Evolutionary conservation across 1,140 invertebrate species (phyloP), one percentile per base, ranked within the genome.

Genomic region (Marisa cornuarietis): DNA sequence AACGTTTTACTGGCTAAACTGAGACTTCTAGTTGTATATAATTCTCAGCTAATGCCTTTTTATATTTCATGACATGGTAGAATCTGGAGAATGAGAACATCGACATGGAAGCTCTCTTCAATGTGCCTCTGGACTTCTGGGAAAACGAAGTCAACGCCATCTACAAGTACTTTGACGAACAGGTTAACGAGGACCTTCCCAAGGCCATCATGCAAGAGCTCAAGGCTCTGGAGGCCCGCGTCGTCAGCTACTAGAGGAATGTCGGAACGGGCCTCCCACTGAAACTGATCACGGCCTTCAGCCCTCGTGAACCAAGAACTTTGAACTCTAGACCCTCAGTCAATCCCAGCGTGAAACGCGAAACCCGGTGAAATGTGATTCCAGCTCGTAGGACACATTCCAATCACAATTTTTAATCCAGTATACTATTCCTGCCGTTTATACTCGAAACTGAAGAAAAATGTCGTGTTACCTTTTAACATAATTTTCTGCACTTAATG

Each of bases 41-140:
- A 6, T 6, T 42, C 54, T 11, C 54, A 58, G 54, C 54, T 58
- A 4, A 58, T 58, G 8, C 16, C 54, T 42, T 42, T 1, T 18
- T 58, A 58, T 58, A 42, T 58, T 58, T 18, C 9, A 58, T 58
- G 54, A 18, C 52, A 14, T 58, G 11, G 16, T 49, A 86, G 22
- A 89, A 88, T n/a, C 73, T 90, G 24, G 76, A 83, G 14, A 83
- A 87, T 16, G 54, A 76, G 16, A 31, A 20, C 14, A 85, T 90
- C 0, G 89, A 91, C 80, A 84, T 95, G 89, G 91, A 96, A 7
- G 93, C 96, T 85, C 91, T 99, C 3, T 98, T 99, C 90, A 93
- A 93, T 82, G 90, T 99, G 65, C 96, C 97, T 0, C 95, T 95
- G 65, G 94, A 96, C 4, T 99, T 99, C 91, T 99, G 98, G 98